Evolutionary conservation across 2,888 invertebrate species (phyloP).

Genomic region (Rhamnusium bicolor): DNA sequence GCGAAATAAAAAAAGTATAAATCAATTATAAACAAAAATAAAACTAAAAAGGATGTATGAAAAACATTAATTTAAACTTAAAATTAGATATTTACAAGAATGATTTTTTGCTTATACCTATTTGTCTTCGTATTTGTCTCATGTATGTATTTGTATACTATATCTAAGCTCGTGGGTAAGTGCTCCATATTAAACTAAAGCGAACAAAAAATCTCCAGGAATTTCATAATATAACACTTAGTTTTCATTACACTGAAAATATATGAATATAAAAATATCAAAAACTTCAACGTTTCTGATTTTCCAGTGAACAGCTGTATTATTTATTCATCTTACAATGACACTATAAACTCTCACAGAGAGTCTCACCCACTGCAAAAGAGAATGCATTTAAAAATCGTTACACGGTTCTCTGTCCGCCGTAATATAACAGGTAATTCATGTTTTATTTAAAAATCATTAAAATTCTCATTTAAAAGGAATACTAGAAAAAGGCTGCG

Average conservation of each 20-base stretch:
- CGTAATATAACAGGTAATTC: constrained; percentile 41
- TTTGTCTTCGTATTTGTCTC: no score
- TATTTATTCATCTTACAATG: constrained; percentile 3
- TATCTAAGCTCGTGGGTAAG: no score
- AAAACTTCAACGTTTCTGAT: neutral
- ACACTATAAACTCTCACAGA: neutral
- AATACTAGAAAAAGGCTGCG: no score
- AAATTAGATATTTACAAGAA: no score
- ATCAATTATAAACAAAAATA: no score
- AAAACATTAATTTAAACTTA: no score
- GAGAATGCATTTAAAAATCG: constrained; percentile 35
- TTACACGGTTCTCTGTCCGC: constrained; percentile 30
- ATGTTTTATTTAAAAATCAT: constrained; percentile 58
- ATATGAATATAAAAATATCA: neutral
- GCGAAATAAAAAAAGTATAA: no score
- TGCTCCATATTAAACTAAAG: no score
- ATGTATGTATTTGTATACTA: no score
- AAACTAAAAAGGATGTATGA: no score
- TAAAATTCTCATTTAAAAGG: constrained; percentile 55
- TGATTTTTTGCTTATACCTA: no score
- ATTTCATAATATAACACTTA: neutral
- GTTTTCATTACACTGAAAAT: neutral
- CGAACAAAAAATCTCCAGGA: no score
- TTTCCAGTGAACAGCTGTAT: neutral
- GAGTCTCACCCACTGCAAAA: neutral